Conservation (phyloP, 2,797 vertebrate genomes). For the Tauraco hartlaubi region DNA sequence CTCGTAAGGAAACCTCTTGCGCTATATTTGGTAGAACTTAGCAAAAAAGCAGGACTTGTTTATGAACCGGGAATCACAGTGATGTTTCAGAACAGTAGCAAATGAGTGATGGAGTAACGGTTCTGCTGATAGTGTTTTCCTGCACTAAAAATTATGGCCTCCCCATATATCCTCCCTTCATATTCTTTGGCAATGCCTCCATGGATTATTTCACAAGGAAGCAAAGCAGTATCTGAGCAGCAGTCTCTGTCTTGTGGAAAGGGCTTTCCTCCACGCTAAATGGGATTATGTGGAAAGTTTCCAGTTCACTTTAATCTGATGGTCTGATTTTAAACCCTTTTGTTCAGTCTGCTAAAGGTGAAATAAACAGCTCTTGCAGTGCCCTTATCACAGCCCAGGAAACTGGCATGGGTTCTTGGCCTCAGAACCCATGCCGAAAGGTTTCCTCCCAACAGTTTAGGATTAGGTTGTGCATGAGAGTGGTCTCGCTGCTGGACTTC, state of each 20-base stretch:
- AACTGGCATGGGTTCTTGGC: neutral
- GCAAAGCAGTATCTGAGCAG: neutral
- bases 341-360: neutral
- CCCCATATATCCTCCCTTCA: neutral
- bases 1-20: neutral
- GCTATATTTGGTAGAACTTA: neutral
- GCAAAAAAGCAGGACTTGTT: neutral
- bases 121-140: neutral
- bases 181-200: neutral
- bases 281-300: neutral
- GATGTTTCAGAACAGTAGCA: slow-evolving; percentile 31
- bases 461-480: neutral
- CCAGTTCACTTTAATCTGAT: neutral
- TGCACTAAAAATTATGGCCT: neutral
- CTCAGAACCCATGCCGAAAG: neutral
- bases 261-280: neutral
- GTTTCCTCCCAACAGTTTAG: neutral
- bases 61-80: neutral
- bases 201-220: neutral
- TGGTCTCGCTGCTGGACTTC: neutral
- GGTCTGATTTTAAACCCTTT: neutral
- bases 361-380: neutral
- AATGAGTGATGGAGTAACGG: neutral
- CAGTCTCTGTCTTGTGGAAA: neutral
- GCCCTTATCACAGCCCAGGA: neutral